phyloP scores from a whole-genome alignment of 2,797 vertebrate species.

The Chiloscyllium punctatum region DNA sequence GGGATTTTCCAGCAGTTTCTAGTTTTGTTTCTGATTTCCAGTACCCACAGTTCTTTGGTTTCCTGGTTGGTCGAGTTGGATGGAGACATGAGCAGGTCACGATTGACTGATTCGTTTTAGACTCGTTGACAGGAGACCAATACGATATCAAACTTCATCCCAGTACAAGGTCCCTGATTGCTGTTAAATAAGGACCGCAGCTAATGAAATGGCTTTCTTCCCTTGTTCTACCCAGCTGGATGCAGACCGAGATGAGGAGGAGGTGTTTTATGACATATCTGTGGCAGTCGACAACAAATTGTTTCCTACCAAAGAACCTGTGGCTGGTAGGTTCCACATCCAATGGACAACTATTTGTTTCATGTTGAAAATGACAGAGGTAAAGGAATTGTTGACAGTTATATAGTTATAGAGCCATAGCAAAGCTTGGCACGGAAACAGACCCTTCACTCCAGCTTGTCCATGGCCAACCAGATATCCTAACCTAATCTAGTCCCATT shows the following conservation, averaged over 20 bases:
- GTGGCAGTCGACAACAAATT: constrained; percentile 84
- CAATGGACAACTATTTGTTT: not conserved
- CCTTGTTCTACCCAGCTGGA: constrained; percentile 67
- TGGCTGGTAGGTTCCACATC: constrained; percentile 66
- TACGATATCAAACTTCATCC: not conserved
- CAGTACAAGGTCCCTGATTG: not conserved
- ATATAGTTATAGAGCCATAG: too few species aligned
- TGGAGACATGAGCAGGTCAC: not conserved
- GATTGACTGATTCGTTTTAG: not conserved
- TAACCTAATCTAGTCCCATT: too few species aligned
- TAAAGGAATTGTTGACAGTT: not conserved
- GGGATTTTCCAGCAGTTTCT: too few species aligned
- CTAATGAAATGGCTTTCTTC: too few species aligned
- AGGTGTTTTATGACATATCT: constrained; percentile 91
- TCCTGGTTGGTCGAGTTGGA: not conserved
- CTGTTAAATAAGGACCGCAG: not conserved
- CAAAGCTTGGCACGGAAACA: too few species aligned
- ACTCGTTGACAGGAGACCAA: not conserved
- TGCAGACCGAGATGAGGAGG: constrained; percentile 88
- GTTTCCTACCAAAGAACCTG: constrained; percentile 74
- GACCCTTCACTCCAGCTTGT: too few species aligned
- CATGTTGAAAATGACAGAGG: not conserved
- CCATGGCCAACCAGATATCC: too few species aligned
- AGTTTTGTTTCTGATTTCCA: too few species aligned
- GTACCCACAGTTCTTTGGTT: too few species aligned